phyloP scores from a whole-genome alignment of 1,140 invertebrate species.

The Nasonia giraulti region DNA sequence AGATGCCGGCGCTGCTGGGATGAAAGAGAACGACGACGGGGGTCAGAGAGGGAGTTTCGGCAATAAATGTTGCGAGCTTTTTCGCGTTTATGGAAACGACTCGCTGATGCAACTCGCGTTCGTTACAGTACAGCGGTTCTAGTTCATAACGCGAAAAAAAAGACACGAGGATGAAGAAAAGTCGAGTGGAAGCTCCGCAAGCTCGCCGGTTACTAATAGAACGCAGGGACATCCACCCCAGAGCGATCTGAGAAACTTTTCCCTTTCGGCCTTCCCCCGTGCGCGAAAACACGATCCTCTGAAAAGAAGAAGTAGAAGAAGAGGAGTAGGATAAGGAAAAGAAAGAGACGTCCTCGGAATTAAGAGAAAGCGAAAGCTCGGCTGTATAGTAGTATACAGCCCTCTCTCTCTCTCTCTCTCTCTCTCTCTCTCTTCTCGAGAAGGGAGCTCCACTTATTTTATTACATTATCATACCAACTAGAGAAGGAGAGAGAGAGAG shows the following conservation, averaged over 20 bases:
- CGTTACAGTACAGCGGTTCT: no score
- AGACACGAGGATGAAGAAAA: no score
- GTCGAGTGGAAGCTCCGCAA: no score
- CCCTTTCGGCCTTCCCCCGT: not conserved
- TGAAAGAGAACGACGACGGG: not conserved
- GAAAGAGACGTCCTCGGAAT: not conserved
- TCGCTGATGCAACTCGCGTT: no score
- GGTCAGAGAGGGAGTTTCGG: not conserved
- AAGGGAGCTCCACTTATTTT: conserved; percentile 72
- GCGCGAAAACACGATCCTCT: not conserved
- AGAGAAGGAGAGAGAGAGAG: not conserved
- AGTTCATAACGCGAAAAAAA: no score
- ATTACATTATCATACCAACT: conserved; percentile 76
- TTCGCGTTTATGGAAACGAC: no score
- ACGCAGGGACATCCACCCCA: not conserved
- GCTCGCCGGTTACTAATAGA: no score
- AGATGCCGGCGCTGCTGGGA: no score
- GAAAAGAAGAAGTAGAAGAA: conserved; percentile 24
- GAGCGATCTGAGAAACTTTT: not conserved
- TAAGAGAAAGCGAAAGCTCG: not conserved
- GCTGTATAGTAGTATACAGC: not conserved
- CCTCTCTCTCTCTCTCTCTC: not conserved
- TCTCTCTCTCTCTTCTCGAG: not conserved
- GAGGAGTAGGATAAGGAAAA: not conserved
- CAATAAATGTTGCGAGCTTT: not conserved